Conservation (phyloP, 2,888 invertebrate species). For the Terebella lapidaria region DNA sequence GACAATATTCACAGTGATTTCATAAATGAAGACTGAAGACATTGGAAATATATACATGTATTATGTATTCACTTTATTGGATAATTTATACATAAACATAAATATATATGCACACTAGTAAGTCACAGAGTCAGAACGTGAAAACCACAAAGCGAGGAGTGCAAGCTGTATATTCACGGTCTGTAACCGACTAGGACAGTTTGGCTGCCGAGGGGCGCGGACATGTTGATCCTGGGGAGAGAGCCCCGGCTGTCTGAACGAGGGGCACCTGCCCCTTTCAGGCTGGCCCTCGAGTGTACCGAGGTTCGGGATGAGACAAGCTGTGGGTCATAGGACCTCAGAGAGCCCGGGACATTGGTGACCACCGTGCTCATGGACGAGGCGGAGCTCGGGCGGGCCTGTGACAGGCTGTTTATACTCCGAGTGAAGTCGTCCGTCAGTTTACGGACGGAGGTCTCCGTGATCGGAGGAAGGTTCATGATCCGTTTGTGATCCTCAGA, state of each 20-base stretch:
- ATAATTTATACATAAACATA: too few relatives aligned
- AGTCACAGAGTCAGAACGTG: too few relatives aligned
- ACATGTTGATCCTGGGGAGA: background rate
- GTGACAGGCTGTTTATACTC: background rate
- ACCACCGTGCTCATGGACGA: constrained; percentile 1
- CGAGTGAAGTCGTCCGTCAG: background rate
- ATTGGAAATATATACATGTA: too few relatives aligned
- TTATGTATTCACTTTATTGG: too few relatives aligned
- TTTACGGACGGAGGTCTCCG: background rate
- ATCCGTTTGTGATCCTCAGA: background rate
- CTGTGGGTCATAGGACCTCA: background rate
- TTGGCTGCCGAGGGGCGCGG: background rate
- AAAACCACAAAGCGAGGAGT: too few relatives aligned
- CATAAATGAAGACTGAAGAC: too few relatives aligned
- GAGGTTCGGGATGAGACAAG: background rate
- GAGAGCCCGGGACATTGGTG: background rate
- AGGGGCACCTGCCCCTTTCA: background rate
- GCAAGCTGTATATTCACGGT: too few relatives aligned
- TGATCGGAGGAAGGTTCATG: constrained; percentile 1
- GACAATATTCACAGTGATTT: too few relatives aligned
- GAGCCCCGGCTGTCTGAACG: background rate
- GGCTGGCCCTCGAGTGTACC: background rate
- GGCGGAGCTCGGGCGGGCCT: background rate
- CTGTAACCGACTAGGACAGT: too few relatives aligned
- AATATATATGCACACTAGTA: too few relatives aligned